These are phyloP conservation scores for Palythoa heliodiscus DNA, from an alignment of 92 coral and sea anemone genomes.

Conservation along the genomic window DNA sequence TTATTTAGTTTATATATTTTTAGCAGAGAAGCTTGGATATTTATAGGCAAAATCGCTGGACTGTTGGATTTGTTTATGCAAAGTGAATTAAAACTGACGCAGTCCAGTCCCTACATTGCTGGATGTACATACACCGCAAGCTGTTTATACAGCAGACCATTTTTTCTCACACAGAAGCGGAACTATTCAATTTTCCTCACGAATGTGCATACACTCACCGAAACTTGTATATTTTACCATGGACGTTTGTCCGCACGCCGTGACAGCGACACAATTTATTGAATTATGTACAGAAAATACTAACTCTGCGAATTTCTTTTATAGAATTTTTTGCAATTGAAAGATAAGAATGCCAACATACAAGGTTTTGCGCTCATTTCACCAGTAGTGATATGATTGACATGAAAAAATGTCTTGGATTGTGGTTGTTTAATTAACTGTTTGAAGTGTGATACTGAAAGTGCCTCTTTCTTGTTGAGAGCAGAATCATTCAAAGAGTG, in stretches of 20 bases:
- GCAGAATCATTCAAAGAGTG: background rate
- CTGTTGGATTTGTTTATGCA: constrained; percentile 39
- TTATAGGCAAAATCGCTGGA: constrained; percentile 61
- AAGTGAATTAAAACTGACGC: constrained; percentile 8
- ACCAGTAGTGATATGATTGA: background rate
- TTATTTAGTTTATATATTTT: constrained; percentile 73
- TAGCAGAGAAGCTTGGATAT: constrained; percentile 68
- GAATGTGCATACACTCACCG: constrained; percentile 14
- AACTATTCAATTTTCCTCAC: constrained; percentile 18
- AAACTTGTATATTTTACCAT: constrained; percentile 44
- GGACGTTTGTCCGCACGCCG: background rate
- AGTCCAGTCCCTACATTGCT: constrained; percentile 5
- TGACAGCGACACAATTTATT: background rate
- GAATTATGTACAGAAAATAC: constrained; percentile 26
- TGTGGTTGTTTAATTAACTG: background rate
- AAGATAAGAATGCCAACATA: background rate
- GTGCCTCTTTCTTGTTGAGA: background rate
- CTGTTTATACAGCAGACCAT: constrained; percentile 5
- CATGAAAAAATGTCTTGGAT: background rate
- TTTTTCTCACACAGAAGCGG: constrained; percentile 27
- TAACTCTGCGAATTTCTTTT: constrained; percentile 41
- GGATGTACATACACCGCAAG: constrained; percentile 27
- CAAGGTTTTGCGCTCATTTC: background rate
- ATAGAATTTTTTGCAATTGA: constrained; percentile 18
- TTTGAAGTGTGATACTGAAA: background rate